These are phyloP conservation scores for Oncopodura yosiiana DNA, from an alignment of 1,140 invertebrate species.

Conservation along the genomic window DNA sequence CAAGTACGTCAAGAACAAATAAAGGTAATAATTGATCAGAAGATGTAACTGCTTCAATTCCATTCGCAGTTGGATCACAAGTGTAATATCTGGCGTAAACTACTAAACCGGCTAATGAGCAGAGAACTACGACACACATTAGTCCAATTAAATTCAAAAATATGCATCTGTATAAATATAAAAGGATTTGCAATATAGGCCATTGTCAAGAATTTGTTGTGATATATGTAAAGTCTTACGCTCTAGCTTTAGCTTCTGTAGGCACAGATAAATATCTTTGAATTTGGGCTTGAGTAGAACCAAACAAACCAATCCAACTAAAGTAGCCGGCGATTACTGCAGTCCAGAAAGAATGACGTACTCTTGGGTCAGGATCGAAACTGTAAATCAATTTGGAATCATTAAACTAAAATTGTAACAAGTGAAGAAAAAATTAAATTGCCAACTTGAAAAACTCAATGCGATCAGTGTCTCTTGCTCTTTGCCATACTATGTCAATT, in stretches of 20 bases:
- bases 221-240: conserved; percentile 12
- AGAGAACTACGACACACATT: conserved; percentile 41
- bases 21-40: conserved; percentile 43
- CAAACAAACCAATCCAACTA: conserved; percentile 49
- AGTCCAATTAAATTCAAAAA: conserved; percentile 39
- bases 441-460: conserved; percentile 66
- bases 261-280: conserved; percentile 45
- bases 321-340: conserved; percentile 47
- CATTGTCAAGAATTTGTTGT: background rate
- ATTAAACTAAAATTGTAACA: background rate
- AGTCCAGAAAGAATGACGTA: conserved; percentile 48
- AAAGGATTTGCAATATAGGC: background rate
- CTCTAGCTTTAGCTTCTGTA: conserved; percentile 19
- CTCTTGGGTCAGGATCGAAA: conserved; percentile 43
- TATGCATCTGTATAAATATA: conserved; percentile 34
- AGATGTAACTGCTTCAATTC: conserved; percentile 10
- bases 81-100: background rate
- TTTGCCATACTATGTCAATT: conserved; percentile 54
- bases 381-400: conserved; percentile 37
- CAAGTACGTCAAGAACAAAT: conserved; percentile 47
- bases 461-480: conserved; percentile 52
- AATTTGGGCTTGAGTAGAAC: conserved; percentile 51
- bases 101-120: conserved; percentile 46
- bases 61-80: background rate
- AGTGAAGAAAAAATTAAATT: background rate